These are phyloP conservation scores for Thymallus thymallus DNA, from an alignment of 2,113 vertebrate genomes.

Conservation along the genomic window DNA sequence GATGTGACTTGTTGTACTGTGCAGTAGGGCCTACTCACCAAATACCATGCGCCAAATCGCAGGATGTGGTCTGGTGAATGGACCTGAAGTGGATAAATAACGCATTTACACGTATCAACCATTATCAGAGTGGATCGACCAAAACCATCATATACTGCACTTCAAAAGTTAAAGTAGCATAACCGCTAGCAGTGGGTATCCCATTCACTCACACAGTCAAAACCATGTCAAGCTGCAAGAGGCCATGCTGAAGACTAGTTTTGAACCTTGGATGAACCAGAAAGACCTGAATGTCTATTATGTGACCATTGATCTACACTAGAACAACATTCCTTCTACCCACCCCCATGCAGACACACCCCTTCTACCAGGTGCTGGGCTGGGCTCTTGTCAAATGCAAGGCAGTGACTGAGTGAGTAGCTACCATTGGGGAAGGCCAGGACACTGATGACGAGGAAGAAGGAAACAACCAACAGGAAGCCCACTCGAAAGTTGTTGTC, in stretches of 20 bases:
- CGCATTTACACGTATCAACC: too few relatives aligned
- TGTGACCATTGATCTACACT: background rate
- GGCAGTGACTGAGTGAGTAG: background rate
- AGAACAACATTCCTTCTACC: background rate
- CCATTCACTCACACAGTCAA: background rate
- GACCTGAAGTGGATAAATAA: slow-evolving; percentile 71
- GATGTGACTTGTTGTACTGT: too few relatives aligned
- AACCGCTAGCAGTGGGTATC: too few relatives aligned
- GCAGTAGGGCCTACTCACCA: slow-evolving; percentile 56
- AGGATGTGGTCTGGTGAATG: slow-evolving; percentile 95
- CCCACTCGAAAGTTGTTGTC: slow-evolving; percentile 92
- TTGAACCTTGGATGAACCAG: background rate
- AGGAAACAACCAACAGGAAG: slow-evolving; percentile 85
- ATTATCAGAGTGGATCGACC: too few relatives aligned
- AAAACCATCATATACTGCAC: too few relatives aligned
- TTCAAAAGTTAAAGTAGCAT: too few relatives aligned
- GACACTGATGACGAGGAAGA: slow-evolving; percentile 94
- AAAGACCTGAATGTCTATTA: background rate
- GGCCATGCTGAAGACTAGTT: background rate
- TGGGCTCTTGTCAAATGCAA: background rate
- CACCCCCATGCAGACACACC: background rate
- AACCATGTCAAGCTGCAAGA: background rate
- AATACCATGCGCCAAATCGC: slow-evolving; percentile 98
- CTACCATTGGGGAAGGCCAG: slow-evolving; percentile 95
- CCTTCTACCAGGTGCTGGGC: background rate